Evolutionary conservation across 2,113 vertebrate species (phyloP), one percentile per base, ranked within the genome.

Genomic region (Epinephelus cyanopodus): DNA sequence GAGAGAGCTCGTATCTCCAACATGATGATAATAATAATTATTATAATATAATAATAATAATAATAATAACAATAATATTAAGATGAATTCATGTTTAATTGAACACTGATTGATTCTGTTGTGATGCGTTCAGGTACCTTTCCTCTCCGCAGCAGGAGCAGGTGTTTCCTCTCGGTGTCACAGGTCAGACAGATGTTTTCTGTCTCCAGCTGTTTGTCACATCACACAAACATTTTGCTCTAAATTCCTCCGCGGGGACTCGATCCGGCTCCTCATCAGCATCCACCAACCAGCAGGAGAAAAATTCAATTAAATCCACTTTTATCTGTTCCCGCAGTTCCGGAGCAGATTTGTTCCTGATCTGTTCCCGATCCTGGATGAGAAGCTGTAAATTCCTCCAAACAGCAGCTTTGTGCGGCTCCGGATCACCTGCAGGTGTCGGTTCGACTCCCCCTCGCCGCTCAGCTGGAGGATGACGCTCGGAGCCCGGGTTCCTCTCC

Each of bases 121-220:
- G 52, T 48, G 66, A 9, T 58, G 72, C 13, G 74, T 86, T 80
- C 70, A 67, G 21, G 70, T 86, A 77, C 86, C 86, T 86, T 62
- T 27, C 5, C 37, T 81, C 23, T 74, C 74, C 29, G 57, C 70
- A 67, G 87, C 47, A 60, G 68, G 64, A 80, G 83, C 68, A 81
- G 83, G 39, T 82, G 68, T 87, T 77, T 72, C 39, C 73, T 81
- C 77, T 25, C 45, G 14, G 89, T 62, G 82, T 79, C 89, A 77
- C 82, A 60, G 77, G 42, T 89, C 67, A 85, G 37, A 67, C 77
- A 81, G 66, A 81, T 75, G 74, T 85, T 39, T 75, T 81, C 60
- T 14, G 75, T 61, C 79, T 83, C 73, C 83, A 81, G 82, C 54
- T 81, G 82, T 81, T 79, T 18, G 52, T 79, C 79, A 60, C 45